Evolutionary conservation across 2,113 vertebrate species (phyloP).

Genomic region (Octodon degus): DNA sequence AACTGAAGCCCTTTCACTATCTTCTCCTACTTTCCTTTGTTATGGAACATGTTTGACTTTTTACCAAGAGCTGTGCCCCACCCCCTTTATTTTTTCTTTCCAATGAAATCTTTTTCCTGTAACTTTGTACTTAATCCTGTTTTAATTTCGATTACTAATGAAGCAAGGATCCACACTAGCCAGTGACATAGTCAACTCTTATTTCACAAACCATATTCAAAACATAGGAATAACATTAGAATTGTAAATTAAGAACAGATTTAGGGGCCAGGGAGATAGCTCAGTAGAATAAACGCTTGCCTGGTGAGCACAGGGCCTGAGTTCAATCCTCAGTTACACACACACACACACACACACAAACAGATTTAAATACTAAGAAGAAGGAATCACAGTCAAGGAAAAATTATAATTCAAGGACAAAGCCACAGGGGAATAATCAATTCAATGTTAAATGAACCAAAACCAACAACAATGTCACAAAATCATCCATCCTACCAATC

Average conservation of each 20-base stretch:
- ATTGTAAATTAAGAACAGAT: constrained; percentile 38
- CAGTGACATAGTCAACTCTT: not conserved
- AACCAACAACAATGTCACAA: not conserved
- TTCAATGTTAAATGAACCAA: not conserved
- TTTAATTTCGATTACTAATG: not conserved
- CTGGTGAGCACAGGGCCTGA: too few relatives aligned
- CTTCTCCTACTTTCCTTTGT: not conserved
- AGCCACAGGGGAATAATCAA: not conserved
- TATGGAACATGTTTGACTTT: not conserved
- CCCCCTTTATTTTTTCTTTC: not conserved
- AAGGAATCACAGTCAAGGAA: not conserved
- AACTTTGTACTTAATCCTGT: not conserved
- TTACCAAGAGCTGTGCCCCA: not conserved
- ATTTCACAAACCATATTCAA: constrained; percentile 26
- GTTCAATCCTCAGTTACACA: too few relatives aligned
- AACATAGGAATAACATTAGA: not conserved
- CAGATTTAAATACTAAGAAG: not conserved
- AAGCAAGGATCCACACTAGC: not conserved
- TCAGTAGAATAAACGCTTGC: too few relatives aligned
- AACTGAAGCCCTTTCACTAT: not conserved
- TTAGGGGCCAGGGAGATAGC: too few relatives aligned
- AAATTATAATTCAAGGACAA: not conserved
- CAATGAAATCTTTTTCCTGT: not conserved
- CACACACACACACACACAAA: too few relatives aligned
- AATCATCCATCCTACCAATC: not conserved